Conservation (phyloP, 2,888 invertebrate genomes). For the Scelioninae gen. 2 region DNA sequence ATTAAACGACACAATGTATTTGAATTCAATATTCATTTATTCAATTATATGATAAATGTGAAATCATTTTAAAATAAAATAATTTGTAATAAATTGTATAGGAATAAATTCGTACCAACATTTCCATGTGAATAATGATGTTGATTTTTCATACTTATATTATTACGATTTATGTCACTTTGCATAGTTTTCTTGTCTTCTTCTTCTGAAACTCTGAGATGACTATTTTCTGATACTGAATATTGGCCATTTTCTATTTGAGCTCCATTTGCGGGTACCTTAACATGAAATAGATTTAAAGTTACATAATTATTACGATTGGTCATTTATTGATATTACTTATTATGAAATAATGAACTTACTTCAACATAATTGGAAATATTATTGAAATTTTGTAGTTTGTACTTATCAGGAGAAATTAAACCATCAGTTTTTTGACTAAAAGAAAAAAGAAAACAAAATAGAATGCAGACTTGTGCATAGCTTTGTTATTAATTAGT, state of each 20-base stretch:
- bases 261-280: slow-evolving; percentile 4
- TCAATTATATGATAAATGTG: no score
- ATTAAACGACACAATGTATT: no score
- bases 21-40: no score
- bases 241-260: slow-evolving; percentile 22
- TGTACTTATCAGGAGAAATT: slow-evolving; percentile 28
- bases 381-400: slow-evolving; percentile 29
- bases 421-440: slow-evolving; percentile 28
- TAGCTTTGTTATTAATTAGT: no score
- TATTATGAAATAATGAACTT: slow-evolving; percentile 7
- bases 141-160: slow-evolving; percentile 19
- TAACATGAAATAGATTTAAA: no score
- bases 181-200: slow-evolving; percentile 19
- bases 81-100: neutral
- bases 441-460: no score
- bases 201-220: slow-evolving; percentile 26
- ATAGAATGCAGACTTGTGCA: no score
- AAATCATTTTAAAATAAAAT: neutral
- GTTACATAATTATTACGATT: no score
- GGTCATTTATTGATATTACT: no score
- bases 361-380: slow-evolving; percentile 32
- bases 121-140: slow-evolving; percentile 13
- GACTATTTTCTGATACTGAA: slow-evolving; percentile 16
- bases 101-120: slow-evolving; percentile 12
- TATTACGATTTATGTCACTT: slow-evolving; percentile 25